Base-by-base conservation (phyloP, 2,113 vertebrate species). In the Bufo bufo region DNA sequence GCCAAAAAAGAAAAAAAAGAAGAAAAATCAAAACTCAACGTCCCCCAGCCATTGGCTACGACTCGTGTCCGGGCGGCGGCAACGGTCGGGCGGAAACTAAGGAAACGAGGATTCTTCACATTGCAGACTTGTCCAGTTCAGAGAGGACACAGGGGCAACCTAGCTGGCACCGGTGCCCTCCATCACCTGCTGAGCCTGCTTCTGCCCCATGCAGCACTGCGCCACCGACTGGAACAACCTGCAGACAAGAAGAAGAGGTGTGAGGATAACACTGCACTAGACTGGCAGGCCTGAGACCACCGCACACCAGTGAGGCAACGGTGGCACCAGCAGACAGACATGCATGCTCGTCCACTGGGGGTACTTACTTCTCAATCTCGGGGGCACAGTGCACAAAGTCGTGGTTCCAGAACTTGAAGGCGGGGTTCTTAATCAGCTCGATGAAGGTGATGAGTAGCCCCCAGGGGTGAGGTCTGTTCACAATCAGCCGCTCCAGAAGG, bases 171-270 rank as follows among this genome's bases (percentile, higher is more conserved):
- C 96, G 1, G 98, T 99, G 90, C 98, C 98, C 93, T 99, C 98
- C 98, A 99, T 99, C 69, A 99, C 98, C 94, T 99, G 98, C 94
- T 99, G 98, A 90, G 98, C 98, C 91, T 99, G 98, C 90, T 99
- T 99, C 94, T 99, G 98, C 89, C 98, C 98, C 98, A 99, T 99
- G 92, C 98, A 99, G 94, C 98, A 99, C 94, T 99, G 98, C 80
- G 98, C 98, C 12, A 99, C 98, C 0, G 98, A 99, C 94, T 99
- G 98, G 96, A 99, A 99, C 95, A 99, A 93, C 94, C 98, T 99
- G 92, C 5, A 2, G 20, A 59, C 7, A 16, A 56, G 47, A 65
- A 65, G 13, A 50, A 50, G 16, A 50, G 49, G 17, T 12, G 56
- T 10, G 33, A 33, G 33, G 33, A 33, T 1, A 33, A 33, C 33